These are phyloP conservation scores for Oncorhynchus clarkii DNA, from an alignment of 2,113 vertebrate genomes.

Conservation along the genomic window DNA sequence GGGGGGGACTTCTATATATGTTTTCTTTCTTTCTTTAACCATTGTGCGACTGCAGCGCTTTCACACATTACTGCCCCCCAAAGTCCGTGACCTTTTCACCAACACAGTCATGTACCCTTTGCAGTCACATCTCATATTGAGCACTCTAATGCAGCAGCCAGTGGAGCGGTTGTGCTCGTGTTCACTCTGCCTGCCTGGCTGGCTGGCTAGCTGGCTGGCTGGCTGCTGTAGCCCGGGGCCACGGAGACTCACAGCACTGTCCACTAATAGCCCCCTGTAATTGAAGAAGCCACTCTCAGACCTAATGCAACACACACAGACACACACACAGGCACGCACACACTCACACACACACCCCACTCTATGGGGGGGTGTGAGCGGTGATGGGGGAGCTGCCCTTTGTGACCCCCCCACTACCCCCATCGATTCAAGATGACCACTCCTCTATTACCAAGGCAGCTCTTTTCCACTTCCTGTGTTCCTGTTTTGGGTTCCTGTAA, in stretches of 20 bases:
- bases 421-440: constrained; percentile 50
- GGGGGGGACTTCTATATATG: background rate
- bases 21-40: constrained; percentile 43
- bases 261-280: constrained; percentile 68
- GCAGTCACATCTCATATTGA: constrained; percentile 77
- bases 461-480: constrained; percentile 42
- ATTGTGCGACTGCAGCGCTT: constrained; percentile 54
- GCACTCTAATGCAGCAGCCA: constrained; percentile 66
- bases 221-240: constrained; percentile 53
- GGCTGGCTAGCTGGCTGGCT: too few species aligned
- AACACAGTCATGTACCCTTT: constrained; percentile 65
- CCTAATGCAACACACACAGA: constrained; percentile 54
- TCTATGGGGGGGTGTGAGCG: background rate
- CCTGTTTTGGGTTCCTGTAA: constrained; percentile 70
- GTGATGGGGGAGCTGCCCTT: background rate
- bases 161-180: constrained; percentile 53
- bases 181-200: constrained; percentile 57
- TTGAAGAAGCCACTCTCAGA: constrained; percentile 71
- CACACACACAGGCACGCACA: background rate
- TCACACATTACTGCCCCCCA: constrained; percentile 73
- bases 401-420: background rate
- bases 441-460: constrained; percentile 32
- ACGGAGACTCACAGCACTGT: constrained; percentile 66
- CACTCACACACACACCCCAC: constrained; percentile 19
- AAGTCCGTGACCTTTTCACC: constrained; percentile 74